Conservation (phyloP, 2,888 invertebrate genomes). For the Psylliodes chrysocephalus region DNA sequence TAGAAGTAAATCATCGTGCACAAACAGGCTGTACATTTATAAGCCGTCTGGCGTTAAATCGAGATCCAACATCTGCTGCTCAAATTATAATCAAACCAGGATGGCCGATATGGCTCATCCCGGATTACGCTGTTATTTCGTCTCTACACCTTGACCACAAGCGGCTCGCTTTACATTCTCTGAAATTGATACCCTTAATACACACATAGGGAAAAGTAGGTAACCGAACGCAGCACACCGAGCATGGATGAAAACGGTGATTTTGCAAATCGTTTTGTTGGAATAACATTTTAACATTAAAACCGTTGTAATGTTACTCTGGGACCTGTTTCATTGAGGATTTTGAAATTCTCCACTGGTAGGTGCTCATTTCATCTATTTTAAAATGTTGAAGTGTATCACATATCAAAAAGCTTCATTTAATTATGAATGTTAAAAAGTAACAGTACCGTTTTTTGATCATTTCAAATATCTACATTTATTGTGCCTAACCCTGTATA, state of each 20-base stretch:
- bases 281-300: background rate
- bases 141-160: constrained; percentile 36
- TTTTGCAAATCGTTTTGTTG: background rate
- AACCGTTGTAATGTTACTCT: no score
- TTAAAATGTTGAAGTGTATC: no score
- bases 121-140: constrained; percentile 40
- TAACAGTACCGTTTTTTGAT: no score
- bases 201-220: constrained; percentile 6
- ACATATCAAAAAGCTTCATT: no score
- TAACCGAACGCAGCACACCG: background rate
- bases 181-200: constrained; percentile 14
- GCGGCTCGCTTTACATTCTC: constrained; percentile 25
- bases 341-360: no score
- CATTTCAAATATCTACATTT: no score
- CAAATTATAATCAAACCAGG: constrained; percentile 41
- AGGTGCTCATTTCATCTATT: no score
- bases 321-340: no score
- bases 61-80: constrained; percentile 39
- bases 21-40: constrained; percentile 27
- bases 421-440: no score
- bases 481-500: no score
- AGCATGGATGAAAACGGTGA: background rate
- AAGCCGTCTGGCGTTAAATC: constrained; percentile 34
- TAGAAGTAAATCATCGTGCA: constrained; percentile 9
- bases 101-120: constrained; percentile 40